Percentiles rank a stretch among this genome's conserved stretches.
These are phyloP conservation scores for Zophobas atratus DNA, from an alignment of 1,140 invertebrate species.

Conservation along the genomic window DNA sequence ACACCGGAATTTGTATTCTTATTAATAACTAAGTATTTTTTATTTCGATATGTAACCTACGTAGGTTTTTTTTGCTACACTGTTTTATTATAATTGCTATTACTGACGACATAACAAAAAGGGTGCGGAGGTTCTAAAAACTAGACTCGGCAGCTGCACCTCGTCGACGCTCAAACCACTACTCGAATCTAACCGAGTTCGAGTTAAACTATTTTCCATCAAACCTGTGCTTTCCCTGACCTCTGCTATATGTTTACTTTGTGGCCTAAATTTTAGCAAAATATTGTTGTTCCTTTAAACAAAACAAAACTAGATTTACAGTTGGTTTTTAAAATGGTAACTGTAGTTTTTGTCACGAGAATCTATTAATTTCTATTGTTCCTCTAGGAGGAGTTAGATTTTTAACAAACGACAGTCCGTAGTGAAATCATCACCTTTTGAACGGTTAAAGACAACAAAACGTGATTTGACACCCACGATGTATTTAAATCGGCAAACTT, in stretches of 20 bases:
- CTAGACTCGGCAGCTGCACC: too few relatives aligned
- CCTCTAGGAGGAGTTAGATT: not conserved
- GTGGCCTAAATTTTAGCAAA: not conserved
- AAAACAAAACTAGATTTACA: not conserved
- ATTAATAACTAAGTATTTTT: too few relatives aligned
- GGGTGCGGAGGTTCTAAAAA: too few relatives aligned
- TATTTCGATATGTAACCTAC: too few relatives aligned
- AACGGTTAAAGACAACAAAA: not conserved
- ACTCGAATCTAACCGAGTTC: too few relatives aligned
- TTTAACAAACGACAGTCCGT: not conserved
- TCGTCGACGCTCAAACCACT: too few relatives aligned
- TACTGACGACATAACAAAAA: too few relatives aligned
- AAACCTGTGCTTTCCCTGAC: not conserved
- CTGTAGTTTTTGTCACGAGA: not conserved
- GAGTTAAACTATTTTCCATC: too few relatives aligned
- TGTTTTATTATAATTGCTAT: too few relatives aligned
- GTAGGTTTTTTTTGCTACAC: too few relatives aligned
- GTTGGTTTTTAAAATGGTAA: too few relatives aligned
- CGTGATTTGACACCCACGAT: not conserved
- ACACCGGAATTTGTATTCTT: too few relatives aligned
- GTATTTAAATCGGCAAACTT: not conserved
- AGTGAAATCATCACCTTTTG: constrained; percentile 4
- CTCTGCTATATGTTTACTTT: not conserved
- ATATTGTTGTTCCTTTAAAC: not conserved
- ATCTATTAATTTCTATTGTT: not conserved